These are phyloP conservation scores for Mergus octosetaceus DNA, from an alignment of 2,797 vertebrate species.

Conservation along the genomic window DNA sequence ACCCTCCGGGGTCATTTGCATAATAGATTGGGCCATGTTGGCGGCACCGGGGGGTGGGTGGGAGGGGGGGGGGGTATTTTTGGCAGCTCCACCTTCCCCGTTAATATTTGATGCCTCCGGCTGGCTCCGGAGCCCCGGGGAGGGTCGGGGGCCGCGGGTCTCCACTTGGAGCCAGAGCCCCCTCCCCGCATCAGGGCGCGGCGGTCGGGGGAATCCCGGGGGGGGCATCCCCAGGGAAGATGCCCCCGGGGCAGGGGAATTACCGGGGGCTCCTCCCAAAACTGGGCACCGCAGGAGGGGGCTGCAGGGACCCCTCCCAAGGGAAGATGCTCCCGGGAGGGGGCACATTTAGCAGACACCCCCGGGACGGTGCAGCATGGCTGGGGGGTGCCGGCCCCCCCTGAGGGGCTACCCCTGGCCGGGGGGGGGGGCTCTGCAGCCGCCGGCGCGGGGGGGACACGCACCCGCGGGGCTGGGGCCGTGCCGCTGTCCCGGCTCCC, in stretches of 20 bases:
- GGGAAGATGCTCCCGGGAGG: not conserved
- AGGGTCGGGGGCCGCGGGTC: not conserved
- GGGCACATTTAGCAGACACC: too few species aligned
- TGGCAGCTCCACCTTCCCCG: not conserved
- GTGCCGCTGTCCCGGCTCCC: not conserved
- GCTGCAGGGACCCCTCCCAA: not conserved
- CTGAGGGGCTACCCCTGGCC: not conserved
- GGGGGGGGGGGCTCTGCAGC: not conserved
- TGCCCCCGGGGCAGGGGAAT: rapidly evolving
- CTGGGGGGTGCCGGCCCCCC: not conserved
- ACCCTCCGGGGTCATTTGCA: constrained; percentile 16
- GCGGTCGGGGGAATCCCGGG: not conserved
- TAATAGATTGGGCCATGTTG: not conserved
- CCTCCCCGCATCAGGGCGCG: not conserved
- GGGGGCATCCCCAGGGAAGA: not conserved
- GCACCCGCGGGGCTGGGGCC: not conserved
- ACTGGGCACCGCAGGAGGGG: not conserved
- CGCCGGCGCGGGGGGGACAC: not conserved
- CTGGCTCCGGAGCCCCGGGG: not conserved
- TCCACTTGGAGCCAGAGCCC: not conserved
- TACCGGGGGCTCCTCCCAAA: not conserved
- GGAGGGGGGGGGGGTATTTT: constrained; percentile 28
- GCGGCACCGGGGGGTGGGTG: too few species aligned
- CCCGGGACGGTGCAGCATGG: rapidly evolving
- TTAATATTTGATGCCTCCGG: not conserved